A percentile compares a stretch with the other conserved stretches of the same genome.
Evolutionary conservation across 1,140 invertebrate species (phyloP).

Genomic region (Copidosoma floridanum): DNA sequence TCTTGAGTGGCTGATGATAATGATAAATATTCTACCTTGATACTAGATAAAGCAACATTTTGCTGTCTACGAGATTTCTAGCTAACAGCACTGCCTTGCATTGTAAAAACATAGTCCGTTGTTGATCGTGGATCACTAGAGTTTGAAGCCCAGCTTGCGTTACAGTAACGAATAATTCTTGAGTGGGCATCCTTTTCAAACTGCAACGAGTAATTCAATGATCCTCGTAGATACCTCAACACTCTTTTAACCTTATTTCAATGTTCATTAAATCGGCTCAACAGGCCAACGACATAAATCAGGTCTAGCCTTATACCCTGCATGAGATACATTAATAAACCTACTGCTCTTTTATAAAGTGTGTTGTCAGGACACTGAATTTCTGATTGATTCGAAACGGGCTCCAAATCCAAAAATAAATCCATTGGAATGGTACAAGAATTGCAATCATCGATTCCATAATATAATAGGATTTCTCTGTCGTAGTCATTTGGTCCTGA

Average conservation of each 20-base stretch:
- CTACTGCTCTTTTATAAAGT: no score
- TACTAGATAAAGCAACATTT: constrained; percentile 30
- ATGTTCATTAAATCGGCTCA: no score
- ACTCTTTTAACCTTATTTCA: not conserved
- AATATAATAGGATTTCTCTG: no score
- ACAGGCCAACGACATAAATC: constrained; percentile 38
- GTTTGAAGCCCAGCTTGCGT: constrained; percentile 22
- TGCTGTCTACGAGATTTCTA: constrained; percentile 41
- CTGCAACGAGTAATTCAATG: not conserved
- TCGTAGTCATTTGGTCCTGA: no score
- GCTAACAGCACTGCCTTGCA: constrained; percentile 23
- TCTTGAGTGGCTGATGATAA: not conserved
- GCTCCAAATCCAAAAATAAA: no score
- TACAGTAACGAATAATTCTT: not conserved
- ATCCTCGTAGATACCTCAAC: not conserved
- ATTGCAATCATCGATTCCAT: no score
- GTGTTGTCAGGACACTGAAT: no score
- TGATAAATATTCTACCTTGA: constrained; percentile 44
- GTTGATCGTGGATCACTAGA: constrained; percentile 11
- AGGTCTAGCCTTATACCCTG: constrained; percentile 40
- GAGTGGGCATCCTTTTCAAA: not conserved
- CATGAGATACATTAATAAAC: constrained; percentile 43
- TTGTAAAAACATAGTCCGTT: constrained; percentile 17
- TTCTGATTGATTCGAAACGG: no score
- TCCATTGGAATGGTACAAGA: no score